phyloP scores from a whole-genome alignment of 2,113 vertebrate species.

The Manacus vitellinus region DNA sequence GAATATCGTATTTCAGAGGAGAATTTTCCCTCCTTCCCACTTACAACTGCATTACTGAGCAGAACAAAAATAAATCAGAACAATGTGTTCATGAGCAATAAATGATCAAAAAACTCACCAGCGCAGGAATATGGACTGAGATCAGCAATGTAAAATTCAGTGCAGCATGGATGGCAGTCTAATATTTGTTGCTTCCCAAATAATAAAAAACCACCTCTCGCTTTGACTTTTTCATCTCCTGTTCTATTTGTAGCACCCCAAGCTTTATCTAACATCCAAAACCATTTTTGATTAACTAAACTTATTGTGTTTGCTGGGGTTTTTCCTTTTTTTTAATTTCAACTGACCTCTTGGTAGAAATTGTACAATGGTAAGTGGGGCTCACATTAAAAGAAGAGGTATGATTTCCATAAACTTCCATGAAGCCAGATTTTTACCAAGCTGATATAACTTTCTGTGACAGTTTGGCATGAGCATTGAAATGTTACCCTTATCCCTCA shows the following conservation, averaged over 20 bases:
- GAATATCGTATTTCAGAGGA: background rate
- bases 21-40: background rate
- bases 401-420: background rate
- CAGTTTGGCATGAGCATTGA: background rate
- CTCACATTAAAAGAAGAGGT: background rate
- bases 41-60: background rate
- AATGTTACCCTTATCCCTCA: background rate
- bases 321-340: background rate
- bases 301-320: fast-evolving
- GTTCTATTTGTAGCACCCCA: background rate
- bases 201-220: background rate
- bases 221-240: background rate
- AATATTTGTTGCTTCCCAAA: background rate
- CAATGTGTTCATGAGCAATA: background rate
- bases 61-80: constrained; percentile 19
- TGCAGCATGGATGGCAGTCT: background rate
- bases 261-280: background rate
- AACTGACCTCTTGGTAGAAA: background rate
- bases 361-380: background rate
- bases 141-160: background rate
- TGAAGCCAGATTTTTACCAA: background rate
- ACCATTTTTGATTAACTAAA: background rate
- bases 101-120: background rate
- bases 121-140: background rate
- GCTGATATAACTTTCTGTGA: background rate